Evolutionary conservation across 2,888 invertebrate species (phyloP), one percentile per base, ranked within the genome.

Genomic region (Ormyrus rosae): DNA sequence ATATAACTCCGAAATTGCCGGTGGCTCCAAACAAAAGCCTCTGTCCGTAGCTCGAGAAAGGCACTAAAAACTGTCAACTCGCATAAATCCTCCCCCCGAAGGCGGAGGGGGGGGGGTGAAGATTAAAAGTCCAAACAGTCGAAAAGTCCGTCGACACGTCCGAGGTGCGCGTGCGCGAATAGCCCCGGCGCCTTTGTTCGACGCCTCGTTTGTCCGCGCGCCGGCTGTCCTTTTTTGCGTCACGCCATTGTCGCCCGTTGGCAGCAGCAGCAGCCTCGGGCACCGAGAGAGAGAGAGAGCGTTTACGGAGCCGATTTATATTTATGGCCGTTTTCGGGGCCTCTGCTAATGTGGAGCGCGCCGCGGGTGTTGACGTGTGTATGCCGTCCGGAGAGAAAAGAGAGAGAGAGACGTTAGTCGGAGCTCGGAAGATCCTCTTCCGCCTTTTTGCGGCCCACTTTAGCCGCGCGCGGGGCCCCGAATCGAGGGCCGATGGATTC

Each of bases 291-390:
- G 19, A 19, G 19, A 13, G 19, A 19, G 19, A 19, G 13, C 55
- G 45, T 71, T 78, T 70, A 70, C 60, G 61, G 74, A 75, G 58
- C 53, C 56, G 65, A 34, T 80, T 34, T 80, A 80, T 80, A 80
- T 80, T 80, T 80, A 80, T 80, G 71, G 65, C 34, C 34, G 19
- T 5, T 50, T 53, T 4, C 48, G 34, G 2, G 3, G 34, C 2
- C 34, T 34, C 34, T 34, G 34, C 34, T 34, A 34, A 34, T 34
- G 34, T 34, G 34, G 34, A 34, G 34, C 34, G 34, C 65, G 10
- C 79, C 9, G 53, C 79, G 80, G 70, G 70, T 65, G 64, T 11
- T 53, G 80, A 80, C 70, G 70, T 79, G 63, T 65, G 63, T 65
- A 2, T 34, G 2, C 34, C 34, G 34, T 2, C 34, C 34, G 2